Conservation (phyloP, 2,888 invertebrate genomes). For the Cryptus armator region DNA sequence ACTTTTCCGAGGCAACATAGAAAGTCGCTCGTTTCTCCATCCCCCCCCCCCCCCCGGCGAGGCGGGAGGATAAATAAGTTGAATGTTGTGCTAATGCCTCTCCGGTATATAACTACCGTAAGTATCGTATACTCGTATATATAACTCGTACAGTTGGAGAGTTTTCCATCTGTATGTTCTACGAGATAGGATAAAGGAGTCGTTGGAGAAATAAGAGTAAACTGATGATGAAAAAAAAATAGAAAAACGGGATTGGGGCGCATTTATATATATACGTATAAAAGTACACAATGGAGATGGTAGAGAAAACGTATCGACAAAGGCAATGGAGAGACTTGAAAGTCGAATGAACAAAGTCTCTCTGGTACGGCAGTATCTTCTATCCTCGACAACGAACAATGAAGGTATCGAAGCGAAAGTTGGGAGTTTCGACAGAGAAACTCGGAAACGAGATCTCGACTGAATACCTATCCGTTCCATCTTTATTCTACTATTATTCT, state of each 20-base stretch:
- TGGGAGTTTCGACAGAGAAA: slow-evolving; percentile 9
- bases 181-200: slow-evolving; percentile 35
- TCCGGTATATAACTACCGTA: not conserved
- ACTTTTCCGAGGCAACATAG: slow-evolving; percentile 4
- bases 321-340: slow-evolving; percentile 38
- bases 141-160: not conserved
- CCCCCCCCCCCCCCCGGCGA: not conserved
- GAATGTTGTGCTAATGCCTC: slow-evolving; percentile 33
- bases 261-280: not conserved
- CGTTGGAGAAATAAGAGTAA: not conserved
- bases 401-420: slow-evolving; percentile 57
- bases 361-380: slow-evolving; percentile 33
- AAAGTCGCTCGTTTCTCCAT: slow-evolving; percentile 33
- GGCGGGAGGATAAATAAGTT: slow-evolving; percentile 46
- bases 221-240: slow-evolving; percentile 14
- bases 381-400: slow-evolving; percentile 56
- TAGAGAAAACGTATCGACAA: slow-evolving; percentile 46
- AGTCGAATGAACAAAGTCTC: slow-evolving; percentile 54
- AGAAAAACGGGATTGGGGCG: not conserved
- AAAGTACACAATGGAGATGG: slow-evolving; percentile 37
- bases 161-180: slow-evolving; percentile 9
- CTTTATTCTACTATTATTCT: slow-evolving; percentile 6
- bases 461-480: not conserved
- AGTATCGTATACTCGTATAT: not conserved
- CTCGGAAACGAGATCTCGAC: slow-evolving; percentile 15